A percentile compares a stretch with the other conserved stretches of the same genome.
Conservation (phyloP, 2,797 vertebrate species). For the Channa striata region DNA sequence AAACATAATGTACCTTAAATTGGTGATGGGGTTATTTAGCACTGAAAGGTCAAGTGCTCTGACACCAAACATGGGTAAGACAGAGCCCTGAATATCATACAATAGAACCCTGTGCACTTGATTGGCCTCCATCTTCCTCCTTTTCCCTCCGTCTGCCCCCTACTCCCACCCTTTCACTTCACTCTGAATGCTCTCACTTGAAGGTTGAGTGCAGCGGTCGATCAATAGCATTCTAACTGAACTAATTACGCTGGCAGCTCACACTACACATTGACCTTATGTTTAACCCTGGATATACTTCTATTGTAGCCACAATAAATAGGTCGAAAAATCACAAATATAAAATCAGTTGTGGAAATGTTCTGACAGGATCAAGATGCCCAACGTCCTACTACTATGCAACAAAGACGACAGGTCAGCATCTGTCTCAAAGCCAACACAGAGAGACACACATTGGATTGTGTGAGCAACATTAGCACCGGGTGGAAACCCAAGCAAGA, state of each 20-base stretch:
- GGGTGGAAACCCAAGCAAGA: too few relatives aligned
- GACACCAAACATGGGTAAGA: slow-evolving; percentile 23
- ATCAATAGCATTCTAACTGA: slow-evolving; percentile 73
- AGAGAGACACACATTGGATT: too few relatives aligned
- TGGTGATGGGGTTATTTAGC: slow-evolving; percentile 35
- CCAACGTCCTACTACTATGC: neutral
- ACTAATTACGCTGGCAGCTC: slow-evolving; percentile 71
- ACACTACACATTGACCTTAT: slow-evolving; percentile 54
- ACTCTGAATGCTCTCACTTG: slow-evolving; percentile 57
- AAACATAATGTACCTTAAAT: slow-evolving; percentile 31
- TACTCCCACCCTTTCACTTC: slow-evolving; percentile 22
- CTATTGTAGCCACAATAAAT: slow-evolving; percentile 14
- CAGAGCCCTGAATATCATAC: slow-evolving; percentile 24
- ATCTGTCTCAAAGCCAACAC: too few relatives aligned
- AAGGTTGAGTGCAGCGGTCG: slow-evolving; percentile 57
- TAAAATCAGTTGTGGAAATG: slow-evolving; percentile 16
- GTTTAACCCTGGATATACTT: slow-evolving; percentile 46
- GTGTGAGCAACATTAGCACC: too few relatives aligned
- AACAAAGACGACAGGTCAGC: neutral
- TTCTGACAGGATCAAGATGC: slow-evolving; percentile 33
- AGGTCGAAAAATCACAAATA: slow-evolving; percentile 5
- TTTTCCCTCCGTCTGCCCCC: slow-evolving; percentile 12
- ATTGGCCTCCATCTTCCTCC: slow-evolving; percentile 19
- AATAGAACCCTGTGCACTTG: slow-evolving; percentile 33
- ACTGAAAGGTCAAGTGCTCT: slow-evolving; percentile 53